Evolutionary conservation across 2,888 invertebrate species (phyloP), one percentile per base, ranked within the genome.

Genomic region (Volucella zonaria): DNA sequence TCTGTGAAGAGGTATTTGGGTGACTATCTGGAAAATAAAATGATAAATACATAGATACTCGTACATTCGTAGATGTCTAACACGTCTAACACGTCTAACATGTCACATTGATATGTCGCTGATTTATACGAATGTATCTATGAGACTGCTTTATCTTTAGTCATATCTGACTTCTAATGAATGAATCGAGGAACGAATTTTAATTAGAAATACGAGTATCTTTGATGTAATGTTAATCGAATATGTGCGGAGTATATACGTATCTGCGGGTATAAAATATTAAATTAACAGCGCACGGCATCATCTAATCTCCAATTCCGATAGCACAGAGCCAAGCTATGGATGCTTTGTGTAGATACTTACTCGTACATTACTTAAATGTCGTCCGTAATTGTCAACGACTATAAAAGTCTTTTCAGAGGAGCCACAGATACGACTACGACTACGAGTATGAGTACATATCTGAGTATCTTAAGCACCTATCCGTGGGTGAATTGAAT

Each of bases 201-300:
- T 40, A 66, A 59, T 76, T 56, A 43, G 18, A 82, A 73, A 61
- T 82, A n/a, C n/a, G n/a, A n/a, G n/a, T n/a, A 71, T 81, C 70
- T 52, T 64, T 45, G 52, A 64, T 75, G 42, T 62, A 31, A 66
- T 31, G 58, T 15, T 77, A 59, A 74, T 74, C 49, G 38, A 47
- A 52, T 73, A 56, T 42, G 14, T 18, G 31, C 40, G 58, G 42
- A n/a, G n/a, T n/a, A 47, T 52, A 38, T 51, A 59, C 31, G 31
- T 31, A 6, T 38, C 18, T 18, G 31, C 40, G 58, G 47, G 52
- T 52, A 38, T 51, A 59, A 59, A 70, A 81, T 76, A 59, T 23
- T 59, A 42, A 76, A 64, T 81, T 66, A 81, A 59, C 59, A 59
- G 40, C 40, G 38, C 43, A 42, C 14, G 45, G 15, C 52, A 52